Evolutionary conservation across 1,140 invertebrate species (phyloP), one percentile per base, ranked within the genome.

Genomic region (Eumaeus atala): DNA sequence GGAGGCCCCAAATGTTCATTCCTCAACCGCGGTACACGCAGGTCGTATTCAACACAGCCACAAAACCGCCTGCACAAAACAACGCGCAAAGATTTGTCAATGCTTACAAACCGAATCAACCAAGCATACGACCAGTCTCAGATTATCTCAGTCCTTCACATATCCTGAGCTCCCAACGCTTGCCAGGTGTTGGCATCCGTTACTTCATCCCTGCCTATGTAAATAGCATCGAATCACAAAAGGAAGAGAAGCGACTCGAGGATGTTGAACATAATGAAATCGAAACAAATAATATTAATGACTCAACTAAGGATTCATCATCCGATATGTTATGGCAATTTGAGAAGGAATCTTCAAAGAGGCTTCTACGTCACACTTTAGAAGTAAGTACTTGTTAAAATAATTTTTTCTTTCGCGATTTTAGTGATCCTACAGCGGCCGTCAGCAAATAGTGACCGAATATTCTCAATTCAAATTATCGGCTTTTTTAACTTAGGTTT

Each of bases 1-100:
- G 82, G 76, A 67, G 77, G 62, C 83, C 81, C 34, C 77, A 75
- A 55, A 58, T 70, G 49, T 86, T 84, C 68, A 63, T 72, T 50
- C 78, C 81, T 55, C 80, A 83, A 51, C 74, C 74, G 44, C 75
- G 74, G 62, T 87, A 87, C 59, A 88, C 87, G 0, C 70, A 87
- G 51, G 59, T 87, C 17, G 60, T 77, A 11, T 84, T 74, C 64
- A 75, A 71, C 35, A 52, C 66, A 21, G 64, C 65, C 5, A 17
- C 61, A 5, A 52, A 72, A 1, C 62, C 67, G n/a, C 62, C 57
- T 35, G 56, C 51, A 36, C 64, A 73, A 12, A 79, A 74, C 62
- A 84, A 74, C 34, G 84, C 74, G 0, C 76, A 85, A 64, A 64
- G 73, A 4, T 87, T 88, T 53, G 80, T 77, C 56, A 86, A 80